Evolutionary conservation across 2,888 invertebrate species (phyloP).

Genomic region (Acleris cristana): DNA sequence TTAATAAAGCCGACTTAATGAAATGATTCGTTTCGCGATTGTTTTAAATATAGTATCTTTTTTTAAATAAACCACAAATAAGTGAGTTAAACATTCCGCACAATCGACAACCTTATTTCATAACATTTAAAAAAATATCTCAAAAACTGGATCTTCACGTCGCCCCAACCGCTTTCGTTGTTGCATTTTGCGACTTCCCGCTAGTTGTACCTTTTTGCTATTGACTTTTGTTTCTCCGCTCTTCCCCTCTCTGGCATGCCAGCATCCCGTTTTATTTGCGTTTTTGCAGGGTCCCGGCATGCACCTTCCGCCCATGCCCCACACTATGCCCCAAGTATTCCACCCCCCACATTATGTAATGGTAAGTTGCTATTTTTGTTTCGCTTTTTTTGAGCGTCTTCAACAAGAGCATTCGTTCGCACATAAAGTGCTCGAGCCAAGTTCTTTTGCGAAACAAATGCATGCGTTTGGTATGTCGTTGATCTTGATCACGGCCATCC

Average conservation of each 20-base stretch:
- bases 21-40: too few relatives aligned
- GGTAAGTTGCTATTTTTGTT: constrained; percentile 70
- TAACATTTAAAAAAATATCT: background rate
- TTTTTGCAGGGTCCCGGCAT: constrained; percentile 82
- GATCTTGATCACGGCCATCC: too few relatives aligned
- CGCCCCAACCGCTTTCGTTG: constrained; percentile 17
- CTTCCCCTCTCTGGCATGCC: constrained; percentile 68
- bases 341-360: constrained; percentile 82
- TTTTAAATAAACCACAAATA: too few relatives aligned
- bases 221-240: constrained; percentile 38
- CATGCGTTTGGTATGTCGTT: too few relatives aligned
- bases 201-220: constrained; percentile 33
- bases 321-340: constrained; percentile 82
- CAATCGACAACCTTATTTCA: background rate
- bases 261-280: constrained; percentile 69
- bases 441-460: too few relatives aligned
- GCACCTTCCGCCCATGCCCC: constrained; percentile 79
- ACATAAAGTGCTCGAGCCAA: too few relatives aligned
- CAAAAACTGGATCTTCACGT: background rate
- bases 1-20: too few relatives aligned
- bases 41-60: too few relatives aligned
- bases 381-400: constrained; percentile 41
- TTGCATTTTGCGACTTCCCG: constrained; percentile 37
- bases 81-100: background rate
- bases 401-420: background rate